phyloP scores from a whole-genome alignment of 2,113 vertebrate genomes.

The Ophiodon elongatus region DNA sequence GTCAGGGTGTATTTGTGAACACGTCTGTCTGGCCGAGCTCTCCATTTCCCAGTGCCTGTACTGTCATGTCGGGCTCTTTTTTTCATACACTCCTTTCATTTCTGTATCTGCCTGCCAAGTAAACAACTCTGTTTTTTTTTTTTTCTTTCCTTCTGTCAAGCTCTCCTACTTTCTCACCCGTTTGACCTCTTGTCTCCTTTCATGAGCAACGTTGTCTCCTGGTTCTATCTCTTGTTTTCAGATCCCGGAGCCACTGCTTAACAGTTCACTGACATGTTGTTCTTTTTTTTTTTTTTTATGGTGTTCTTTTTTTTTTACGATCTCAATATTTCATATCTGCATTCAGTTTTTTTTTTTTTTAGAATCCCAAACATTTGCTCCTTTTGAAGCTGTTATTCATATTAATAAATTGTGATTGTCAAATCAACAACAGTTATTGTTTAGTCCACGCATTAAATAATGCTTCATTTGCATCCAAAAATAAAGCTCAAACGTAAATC shows the following conservation, averaged over 20 bases:
- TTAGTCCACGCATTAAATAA: neutral
- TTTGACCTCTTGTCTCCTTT: slow-evolving; percentile 38
- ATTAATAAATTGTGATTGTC: neutral
- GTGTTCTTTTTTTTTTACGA: neutral
- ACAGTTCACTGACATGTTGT: slow-evolving; percentile 4
- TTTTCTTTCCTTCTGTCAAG: neutral
- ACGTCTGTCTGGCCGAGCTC: neutral
- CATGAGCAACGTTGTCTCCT: slow-evolving; percentile 14
- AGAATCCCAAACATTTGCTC: neutral
- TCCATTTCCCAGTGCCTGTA: neutral
- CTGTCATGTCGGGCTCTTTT: slow-evolving; percentile 32
- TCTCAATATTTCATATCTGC: neutral
- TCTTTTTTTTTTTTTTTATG: neutral
- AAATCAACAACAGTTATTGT: slow-evolving; percentile 1
- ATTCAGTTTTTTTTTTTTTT: neutral
- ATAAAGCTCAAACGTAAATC: slow-evolving; percentile 9
- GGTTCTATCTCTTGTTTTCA: slow-evolving; percentile 36
- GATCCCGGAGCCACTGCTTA: neutral
- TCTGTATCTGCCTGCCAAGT: slow-evolving; percentile 8
- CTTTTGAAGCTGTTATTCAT: neutral
- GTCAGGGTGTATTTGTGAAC: slow-evolving; percentile 3
- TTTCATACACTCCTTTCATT: slow-evolving; percentile 1
- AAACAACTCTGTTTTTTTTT: neutral
- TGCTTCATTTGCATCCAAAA: slow-evolving; percentile 10
- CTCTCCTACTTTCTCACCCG: neutral